phyloP scores from a whole-genome alignment of 1,140 invertebrate species.

The Rhagoletis pomonella region DNA sequence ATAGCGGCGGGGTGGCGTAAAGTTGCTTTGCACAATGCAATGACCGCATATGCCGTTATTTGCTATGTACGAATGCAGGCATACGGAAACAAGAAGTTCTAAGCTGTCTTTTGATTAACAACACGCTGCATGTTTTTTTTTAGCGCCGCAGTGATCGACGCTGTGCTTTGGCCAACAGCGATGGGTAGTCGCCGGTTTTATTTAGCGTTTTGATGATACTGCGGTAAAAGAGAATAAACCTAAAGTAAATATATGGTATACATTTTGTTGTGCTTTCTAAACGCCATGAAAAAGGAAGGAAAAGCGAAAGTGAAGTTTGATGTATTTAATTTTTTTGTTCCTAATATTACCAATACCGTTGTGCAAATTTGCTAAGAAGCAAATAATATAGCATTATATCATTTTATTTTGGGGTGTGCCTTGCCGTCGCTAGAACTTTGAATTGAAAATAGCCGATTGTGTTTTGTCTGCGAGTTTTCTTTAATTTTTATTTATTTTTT shows the following conservation, averaged over 20 bases:
- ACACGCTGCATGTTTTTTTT: neutral
- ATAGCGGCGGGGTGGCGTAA: neutral
- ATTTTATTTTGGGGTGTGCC: no score
- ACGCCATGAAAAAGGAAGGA: neutral
- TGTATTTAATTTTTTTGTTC: neutral
- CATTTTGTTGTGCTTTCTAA: neutral
- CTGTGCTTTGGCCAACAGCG: neutral
- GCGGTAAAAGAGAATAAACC: neutral
- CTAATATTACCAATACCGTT: no score
- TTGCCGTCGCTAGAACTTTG: no score
- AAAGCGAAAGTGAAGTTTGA: slow-evolving; percentile 44
- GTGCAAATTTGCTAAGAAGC: no score
- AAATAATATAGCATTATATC: no score
- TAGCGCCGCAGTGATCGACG: neutral
- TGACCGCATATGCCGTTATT: slow-evolving; percentile 42
- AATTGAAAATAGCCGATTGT: no score
- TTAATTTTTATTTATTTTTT: no score
- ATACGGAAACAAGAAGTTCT: no score
- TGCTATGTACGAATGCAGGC: neutral
- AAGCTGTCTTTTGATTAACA: no score
- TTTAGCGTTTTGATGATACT: no score
- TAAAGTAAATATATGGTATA: neutral
- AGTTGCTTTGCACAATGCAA: slow-evolving; percentile 17
- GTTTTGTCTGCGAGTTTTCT: no score
- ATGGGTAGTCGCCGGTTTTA: neutral